Evolutionary conservation across 2,797 vertebrate species (phyloP), one percentile per base, ranked within the genome.

Genomic region (Jordanella pulchra): DNA sequence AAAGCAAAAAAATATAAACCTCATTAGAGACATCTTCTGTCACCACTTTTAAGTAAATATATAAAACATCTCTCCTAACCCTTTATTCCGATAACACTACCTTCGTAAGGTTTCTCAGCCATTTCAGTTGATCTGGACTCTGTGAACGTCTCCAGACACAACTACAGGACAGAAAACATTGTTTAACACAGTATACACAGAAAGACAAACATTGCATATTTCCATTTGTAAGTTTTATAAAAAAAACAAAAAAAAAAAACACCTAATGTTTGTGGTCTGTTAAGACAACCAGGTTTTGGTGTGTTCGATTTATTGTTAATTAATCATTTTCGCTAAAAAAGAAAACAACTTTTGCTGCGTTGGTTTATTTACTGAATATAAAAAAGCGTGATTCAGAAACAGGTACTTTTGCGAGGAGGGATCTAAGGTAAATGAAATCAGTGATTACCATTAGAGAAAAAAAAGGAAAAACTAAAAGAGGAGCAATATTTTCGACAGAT

Each of bases 91-190:
- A 10, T 35, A 23, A 23, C 18, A 21, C 65, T 80, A 93, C 91
- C 87, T 51, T 86, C 70, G 1, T 84, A 66, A 0, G 93, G 88
- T 69, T 89, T 78, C 0, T 69, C 44, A 39, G 78, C 54, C 91
- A 85, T 90, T 11, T 91, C 88, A 21, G 92, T 93, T 4, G 84
- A 69, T 65, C 92, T 77, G 53, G 87, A 88, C 83, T 94, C 91
- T 0, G 77, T 88, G 78, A 93, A 95, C 0, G 93, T 94, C 84
- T 93, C 94, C 84, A 93, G 73, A 0, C 93, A 93, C 79, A 96
- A 95, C 95, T 96, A 67, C 7, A 64, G 63, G 65, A 69, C 48
- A 85, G 25, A 81, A n/a, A 69, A 68, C 53, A 39, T 18, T 55
- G 14, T n/a, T 54, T 54, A 63, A 28, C 5, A 23, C 27, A 4